phyloP scores from a whole-genome alignment of 2,113 vertebrate genomes.

The Myiagra hebetior region DNA sequence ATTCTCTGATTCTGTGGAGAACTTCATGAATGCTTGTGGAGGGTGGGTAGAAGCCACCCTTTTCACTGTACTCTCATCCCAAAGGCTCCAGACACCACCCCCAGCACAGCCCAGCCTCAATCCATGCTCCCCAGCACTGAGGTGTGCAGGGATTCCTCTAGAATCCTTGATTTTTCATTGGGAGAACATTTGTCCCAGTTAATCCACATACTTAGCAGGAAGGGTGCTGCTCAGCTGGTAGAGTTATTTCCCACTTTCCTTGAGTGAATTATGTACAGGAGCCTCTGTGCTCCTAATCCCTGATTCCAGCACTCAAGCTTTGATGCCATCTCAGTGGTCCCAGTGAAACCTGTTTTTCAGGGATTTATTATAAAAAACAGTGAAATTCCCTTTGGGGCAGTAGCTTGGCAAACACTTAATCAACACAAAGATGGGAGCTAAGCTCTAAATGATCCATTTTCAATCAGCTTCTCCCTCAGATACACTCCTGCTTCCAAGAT shows the following conservation, averaged over 20 bases:
- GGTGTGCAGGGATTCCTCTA: background rate
- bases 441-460: slow-evolving; percentile 1
- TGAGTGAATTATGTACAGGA: background rate
- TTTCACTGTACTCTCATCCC: background rate
- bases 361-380: background rate
- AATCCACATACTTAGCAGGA: background rate
- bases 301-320: background rate
- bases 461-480: background rate
- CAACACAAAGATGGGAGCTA: background rate
- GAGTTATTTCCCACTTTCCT: background rate
- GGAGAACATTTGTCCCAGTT: background rate
- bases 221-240: background rate
- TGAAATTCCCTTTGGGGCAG: background rate
- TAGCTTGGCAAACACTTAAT: background rate
- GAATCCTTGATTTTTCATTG: background rate
- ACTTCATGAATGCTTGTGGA: background rate
- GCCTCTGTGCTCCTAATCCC: background rate
- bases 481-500: background rate
- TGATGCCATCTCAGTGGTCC: background rate
- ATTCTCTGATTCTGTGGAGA: background rate
- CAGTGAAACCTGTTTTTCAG: background rate
- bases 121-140: rapidly evolving
- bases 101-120: background rate
- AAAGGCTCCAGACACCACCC: background rate
- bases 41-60: background rate